A percentile compares a stretch with the other conserved stretches of the same genome.
Evolutionary conservation across 2,113 vertebrate species (phyloP).

Genomic region (Epinephelus cyanopodus): DNA sequence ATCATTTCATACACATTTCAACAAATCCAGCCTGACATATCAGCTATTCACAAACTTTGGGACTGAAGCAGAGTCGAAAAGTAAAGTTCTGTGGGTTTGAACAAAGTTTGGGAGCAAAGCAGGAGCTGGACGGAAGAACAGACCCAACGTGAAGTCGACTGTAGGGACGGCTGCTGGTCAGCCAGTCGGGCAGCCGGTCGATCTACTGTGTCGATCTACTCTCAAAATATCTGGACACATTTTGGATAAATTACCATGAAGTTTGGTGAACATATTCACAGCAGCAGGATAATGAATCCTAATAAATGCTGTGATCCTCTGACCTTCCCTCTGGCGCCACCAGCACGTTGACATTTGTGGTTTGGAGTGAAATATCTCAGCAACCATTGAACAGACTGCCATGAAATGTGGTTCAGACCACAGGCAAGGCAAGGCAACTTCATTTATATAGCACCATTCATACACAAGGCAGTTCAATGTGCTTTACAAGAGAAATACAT

Average conservation of each 20-base stretch:
- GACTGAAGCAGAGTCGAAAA: background rate
- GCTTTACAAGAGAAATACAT: too few relatives aligned
- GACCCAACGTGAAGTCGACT: background rate
- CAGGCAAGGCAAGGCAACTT: too few relatives aligned
- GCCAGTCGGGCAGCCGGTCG: too few relatives aligned
- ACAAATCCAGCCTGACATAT: background rate
- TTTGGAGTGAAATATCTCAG: background rate
- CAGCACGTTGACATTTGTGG: background rate
- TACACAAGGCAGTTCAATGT: too few relatives aligned
- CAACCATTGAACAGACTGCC: too few relatives aligned
- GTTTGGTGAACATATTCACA: background rate
- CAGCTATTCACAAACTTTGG: background rate
- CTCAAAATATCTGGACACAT: background rate
- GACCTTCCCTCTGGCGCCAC: background rate
- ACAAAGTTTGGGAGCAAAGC: background rate
- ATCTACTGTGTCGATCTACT: background rate
- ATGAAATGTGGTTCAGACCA: background rate
- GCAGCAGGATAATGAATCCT: background rate
- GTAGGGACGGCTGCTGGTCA: background rate
- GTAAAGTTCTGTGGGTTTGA: background rate
- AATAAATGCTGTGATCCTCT: background rate
- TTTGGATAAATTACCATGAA: background rate
- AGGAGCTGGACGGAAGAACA: background rate
- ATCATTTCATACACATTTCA: constrained; percentile 8
- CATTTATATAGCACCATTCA: too few relatives aligned